Conservation (phyloP, 2,888 invertebrate genomes). For the Drosophila imparisetae region DNA sequence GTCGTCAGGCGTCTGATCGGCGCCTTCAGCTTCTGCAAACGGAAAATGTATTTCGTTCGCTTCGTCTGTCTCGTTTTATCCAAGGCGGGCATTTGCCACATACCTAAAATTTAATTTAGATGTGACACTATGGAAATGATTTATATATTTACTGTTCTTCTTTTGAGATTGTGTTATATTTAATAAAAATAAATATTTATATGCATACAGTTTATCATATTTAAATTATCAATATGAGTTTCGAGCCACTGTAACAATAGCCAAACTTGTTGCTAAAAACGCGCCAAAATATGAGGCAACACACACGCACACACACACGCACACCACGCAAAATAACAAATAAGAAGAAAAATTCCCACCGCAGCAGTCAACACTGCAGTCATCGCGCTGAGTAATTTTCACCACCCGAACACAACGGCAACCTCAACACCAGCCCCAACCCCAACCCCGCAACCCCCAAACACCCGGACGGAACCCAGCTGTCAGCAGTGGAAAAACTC, state of each 20-base stretch:
- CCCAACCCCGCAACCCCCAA: constrained; percentile 7
- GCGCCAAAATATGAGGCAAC: constrained; percentile 58
- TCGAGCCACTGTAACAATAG: constrained; percentile 24
- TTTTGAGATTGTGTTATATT: neutral
- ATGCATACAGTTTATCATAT: neutral
- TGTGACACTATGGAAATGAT: neutral
- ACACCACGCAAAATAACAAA: constrained; percentile 11
- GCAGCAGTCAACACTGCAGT: constrained; percentile 75
- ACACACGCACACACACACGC: neutral
- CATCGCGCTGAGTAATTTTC: constrained; percentile 65
- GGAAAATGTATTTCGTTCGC: neutral
- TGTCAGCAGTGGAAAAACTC: constrained; percentile 54
- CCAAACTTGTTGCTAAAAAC: constrained; percentile 74
- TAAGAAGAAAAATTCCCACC: constrained; percentile 54
- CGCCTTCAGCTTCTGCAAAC: neutral
- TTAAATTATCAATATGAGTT: neutral
- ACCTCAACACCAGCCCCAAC: constrained; percentile 1
- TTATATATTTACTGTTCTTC: neutral
- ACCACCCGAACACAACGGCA: constrained; percentile 41
- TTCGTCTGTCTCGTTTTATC: neutral
- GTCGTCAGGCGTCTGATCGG: neutral
- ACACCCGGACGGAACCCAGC: constrained; percentile 17
- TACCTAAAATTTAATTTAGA: neutral
- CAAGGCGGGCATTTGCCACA: neutral
- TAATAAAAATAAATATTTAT: neutral